These are phyloP conservation scores for Mesocricetus auratus DNA, from an alignment of 2,113 vertebrate species.

Conservation along the genomic window DNA sequence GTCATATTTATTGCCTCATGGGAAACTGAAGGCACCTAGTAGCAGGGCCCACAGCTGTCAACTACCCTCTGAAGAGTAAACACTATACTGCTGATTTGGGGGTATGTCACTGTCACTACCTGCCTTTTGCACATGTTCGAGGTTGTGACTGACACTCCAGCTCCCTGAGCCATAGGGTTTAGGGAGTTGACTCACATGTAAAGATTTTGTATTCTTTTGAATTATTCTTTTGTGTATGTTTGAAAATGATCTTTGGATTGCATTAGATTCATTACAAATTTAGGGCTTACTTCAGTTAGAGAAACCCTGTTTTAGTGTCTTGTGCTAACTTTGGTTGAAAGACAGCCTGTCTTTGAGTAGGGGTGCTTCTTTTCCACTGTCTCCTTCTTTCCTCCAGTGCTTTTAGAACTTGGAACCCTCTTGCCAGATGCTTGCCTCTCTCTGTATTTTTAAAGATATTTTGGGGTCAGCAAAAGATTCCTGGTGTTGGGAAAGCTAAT, in stretches of 20 bases:
- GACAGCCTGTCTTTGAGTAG: background rate
- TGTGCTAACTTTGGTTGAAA: background rate
- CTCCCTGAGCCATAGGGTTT: background rate
- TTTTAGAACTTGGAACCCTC: constrained; percentile 1
- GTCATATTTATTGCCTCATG: background rate
- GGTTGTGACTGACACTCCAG: background rate
- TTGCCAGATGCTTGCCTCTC: background rate
- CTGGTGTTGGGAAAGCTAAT: constrained; percentile 41
- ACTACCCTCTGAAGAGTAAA: background rate
- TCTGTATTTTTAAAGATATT: constrained; percentile 35
- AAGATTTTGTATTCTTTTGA: background rate
- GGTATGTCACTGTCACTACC: background rate
- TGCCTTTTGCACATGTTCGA: background rate
- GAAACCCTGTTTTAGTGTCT: background rate
- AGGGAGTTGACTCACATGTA: background rate
- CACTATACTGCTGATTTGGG: background rate
- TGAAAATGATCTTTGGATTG: constrained; percentile 20
- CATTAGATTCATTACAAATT: background rate
- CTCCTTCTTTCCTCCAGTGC: background rate
- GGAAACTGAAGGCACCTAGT: background rate
- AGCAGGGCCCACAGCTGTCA: background rate
- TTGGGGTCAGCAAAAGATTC: constrained; percentile 56
- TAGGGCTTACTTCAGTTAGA: background rate
- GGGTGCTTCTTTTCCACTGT: background rate
- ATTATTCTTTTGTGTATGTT: background rate